Evolutionary conservation across 2,113 vertebrate species (phyloP), one percentile per base, ranked within the genome.

Genomic region (Cavia aperea): DNA sequence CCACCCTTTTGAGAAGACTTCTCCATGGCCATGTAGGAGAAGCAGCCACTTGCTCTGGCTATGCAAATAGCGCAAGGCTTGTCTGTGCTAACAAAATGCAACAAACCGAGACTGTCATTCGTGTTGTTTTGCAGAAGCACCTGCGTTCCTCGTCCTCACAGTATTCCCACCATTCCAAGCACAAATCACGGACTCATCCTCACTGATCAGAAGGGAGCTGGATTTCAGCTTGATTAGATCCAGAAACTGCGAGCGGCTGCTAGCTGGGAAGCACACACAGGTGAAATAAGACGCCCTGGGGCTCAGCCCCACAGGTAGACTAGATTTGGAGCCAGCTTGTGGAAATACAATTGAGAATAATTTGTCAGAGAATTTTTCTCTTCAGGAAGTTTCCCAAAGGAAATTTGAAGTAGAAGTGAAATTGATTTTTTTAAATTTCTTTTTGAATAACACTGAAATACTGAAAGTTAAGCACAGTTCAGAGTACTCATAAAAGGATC

Each of bases 281-380:
- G 49, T 89, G 88, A 96, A 87, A 88, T 68, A 85, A 86, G 92
- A 79, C 29, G 6, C 54, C 4, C 0, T 11, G 90, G 89, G 84
- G 84, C 86, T 89, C 23, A 13, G 88, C 7, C 85, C 81, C 36
- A 0, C 0, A 11, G 49, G 89, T 1, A 58, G 63, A n/a, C 54
- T 16, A 62, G 13, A 13, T 19, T 18, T 58, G 26, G 60, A 72
- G 70, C 4, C 13, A 90, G 51, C 46, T 66, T 88, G 31, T 29
- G 31, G 81, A 93, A 89, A 94, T n/a, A 72, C 81, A 89, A 29
- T 18, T 33, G 87, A 93, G 91, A 93, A 51, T 90, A 58, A 56
- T 75, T 58, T 92, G 70, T 68, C 75, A 84, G 43, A 93, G 63
- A 97, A 96, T 65, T 95, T 95, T 91, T 90, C 51, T 94, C 78